Evolutionary conservation across 2,113 vertebrate genomes (phyloP), one percentile per base, ranked within the genome.

Genomic region (Lophotis ruficrista): DNA sequence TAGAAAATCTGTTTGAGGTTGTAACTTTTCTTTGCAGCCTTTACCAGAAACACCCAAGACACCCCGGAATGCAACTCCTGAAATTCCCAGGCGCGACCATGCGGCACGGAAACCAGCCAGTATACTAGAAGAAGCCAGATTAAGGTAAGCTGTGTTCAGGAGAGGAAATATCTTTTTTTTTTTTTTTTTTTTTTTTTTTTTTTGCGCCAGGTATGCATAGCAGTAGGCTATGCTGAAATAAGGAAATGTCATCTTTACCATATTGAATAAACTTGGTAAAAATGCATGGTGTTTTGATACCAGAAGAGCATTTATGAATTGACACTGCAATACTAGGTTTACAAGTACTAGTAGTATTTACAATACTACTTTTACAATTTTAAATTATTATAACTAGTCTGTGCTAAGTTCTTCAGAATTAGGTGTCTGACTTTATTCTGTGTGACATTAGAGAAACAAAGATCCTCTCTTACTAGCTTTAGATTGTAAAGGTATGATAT

Each of bases 51-150:
- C 98, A 7, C 98, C 98, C 5, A 97, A 95, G 56, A 98, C 97
- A 2, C 98, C 98, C 41, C 96, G 58, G 7, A 85, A 96, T 10
- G 98, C 98, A 68, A 99, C 98, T 37, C 99, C 99, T 54, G 98
- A 96, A 96, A 99, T 99, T 94, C 99, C 98, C 66, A 98, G 83
- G 92, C 98, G 99, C 64, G 97, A 64, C 13, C 95, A 98, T 9
- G 98, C 98, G 5, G 96, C 98, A 25, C 98, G 96, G 75, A 98
- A 98, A 37, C 99, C 99, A 2, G 71, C 92, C 23, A 99, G 92
- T 22, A 50, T 98, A 3, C 96, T 99, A 43, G 99, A 99, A 93
- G 98, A 99, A 94, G 99, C 99, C 68, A 98, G 99, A 43, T 87
- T 98, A 33, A 99, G 99, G 99, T 99, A 91, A 96, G 0, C 2